Percentiles rank a stretch among this genome's conserved stretches.
phyloP scores from a whole-genome alignment of 1,140 invertebrate genomes.

The Eupristina koningsbergeri region DNA sequence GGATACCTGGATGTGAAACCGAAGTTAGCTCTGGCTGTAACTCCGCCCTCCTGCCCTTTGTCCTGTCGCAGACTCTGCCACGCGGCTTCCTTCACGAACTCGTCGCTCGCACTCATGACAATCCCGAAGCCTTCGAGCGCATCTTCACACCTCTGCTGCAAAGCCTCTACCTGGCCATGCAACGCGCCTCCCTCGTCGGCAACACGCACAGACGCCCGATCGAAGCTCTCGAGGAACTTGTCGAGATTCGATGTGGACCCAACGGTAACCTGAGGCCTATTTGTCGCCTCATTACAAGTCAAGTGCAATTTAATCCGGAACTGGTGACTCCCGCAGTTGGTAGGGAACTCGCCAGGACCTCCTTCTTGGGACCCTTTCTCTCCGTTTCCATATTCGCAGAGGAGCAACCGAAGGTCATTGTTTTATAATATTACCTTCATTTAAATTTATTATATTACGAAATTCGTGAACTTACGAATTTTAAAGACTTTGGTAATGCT shows the following conservation, averaged over 20 bases:
- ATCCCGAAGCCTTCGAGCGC: conserved; percentile 75
- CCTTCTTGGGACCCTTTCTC: conserved; percentile 92
- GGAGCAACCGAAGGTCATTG: conserved; percentile 82
- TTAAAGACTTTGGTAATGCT: too few species aligned
- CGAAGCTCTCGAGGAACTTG: conserved; percentile 78
- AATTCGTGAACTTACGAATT: too few species aligned
- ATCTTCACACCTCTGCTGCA: conserved; percentile 84
- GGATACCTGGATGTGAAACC: conserved; percentile 69
- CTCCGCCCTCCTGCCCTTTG: conserved; percentile 76
- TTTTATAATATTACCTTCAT: too few species aligned
- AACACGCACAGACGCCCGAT: conserved; percentile 82
- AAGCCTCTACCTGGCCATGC: conserved; percentile 80
- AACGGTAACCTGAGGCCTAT: conserved; percentile 80
- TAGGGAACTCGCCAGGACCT: conserved; percentile 86
- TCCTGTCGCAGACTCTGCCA: conserved; percentile 79
- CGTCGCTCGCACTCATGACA: conserved; percentile 75
- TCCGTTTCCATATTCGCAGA: conserved; percentile 93
- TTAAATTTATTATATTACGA: too few species aligned
- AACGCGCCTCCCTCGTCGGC: conserved; percentile 80
- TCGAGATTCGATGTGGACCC: conserved; percentile 79
- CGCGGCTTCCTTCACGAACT: conserved; percentile 81
- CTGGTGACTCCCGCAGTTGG: conserved; percentile 81
- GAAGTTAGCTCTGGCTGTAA: conserved; percentile 50
- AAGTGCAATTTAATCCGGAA: conserved; percentile 85
- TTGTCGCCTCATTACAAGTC: conserved; percentile 82